Evolutionary conservation across 2,797 vertebrate species (phyloP), one percentile per base, ranked within the genome.

Genomic region (Helicolenus hilgendorfi): DNA sequence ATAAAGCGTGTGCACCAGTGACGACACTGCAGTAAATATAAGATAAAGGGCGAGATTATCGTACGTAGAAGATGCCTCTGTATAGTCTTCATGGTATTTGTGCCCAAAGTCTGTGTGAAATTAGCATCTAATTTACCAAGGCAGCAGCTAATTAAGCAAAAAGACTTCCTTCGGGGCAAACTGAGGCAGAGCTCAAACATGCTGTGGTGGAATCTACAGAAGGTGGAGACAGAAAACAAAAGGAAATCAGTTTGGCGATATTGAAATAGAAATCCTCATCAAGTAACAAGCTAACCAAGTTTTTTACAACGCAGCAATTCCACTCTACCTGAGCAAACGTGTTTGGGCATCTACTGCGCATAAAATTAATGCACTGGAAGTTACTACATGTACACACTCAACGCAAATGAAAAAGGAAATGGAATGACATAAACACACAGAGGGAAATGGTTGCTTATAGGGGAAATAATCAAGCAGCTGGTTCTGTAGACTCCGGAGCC

Each of bases 331-430:
- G 56, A 33, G 64, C 26, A 74, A 79, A 80, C 10, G 3, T 79
- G 62, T 81, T 55, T 13, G 22, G 13, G 26, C 31, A 71, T 74
- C 63, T 31, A 65, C n/a, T 59, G 60, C 67, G 13, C 55, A 82
- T 80, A 75, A 84, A 84, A 65, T 77, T 49, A 91, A 89, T 84
- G 82, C 85, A 67, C 81, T 68, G 80, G 72, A 78, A 83, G 85
- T 89, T 72, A 82, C 49, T 76, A 41, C 77, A 22, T 55, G 49
- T 55, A 55, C 3, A 11, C 3, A 11, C 38, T 31, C 36, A 27
- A 3, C 36, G 53, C 55, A 53, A 55, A 76, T 55, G 38, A 63
- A 74, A 77, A 79, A 55, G 31, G 31, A 77, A 76, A 85, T 71
- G 64, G 60, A 65, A 73, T 70, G 56, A 72, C 53, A 86, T 45